Evolutionary conservation across 2,888 invertebrate species (phyloP).

Genomic region (Thymelicus lineola): DNA sequence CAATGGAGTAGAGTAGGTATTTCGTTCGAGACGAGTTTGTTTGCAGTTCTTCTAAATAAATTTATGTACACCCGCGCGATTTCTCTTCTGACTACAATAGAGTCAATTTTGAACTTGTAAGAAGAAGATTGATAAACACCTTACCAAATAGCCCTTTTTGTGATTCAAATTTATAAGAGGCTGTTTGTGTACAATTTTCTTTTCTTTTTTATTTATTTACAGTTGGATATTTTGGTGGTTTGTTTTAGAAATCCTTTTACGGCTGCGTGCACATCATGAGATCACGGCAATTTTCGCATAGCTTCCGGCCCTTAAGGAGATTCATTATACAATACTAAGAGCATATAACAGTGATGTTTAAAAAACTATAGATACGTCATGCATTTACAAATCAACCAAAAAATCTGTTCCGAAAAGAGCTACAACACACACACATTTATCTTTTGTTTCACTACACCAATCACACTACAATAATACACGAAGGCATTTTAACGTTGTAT

Average conservation of each 20-base stretch:
- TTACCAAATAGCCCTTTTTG: conserved; percentile 21
- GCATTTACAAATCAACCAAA: too few relatives aligned
- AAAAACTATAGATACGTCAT: too few relatives aligned
- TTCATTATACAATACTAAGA: too few relatives aligned
- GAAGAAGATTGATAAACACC: conserved; percentile 20
- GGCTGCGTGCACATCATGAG: too few relatives aligned
- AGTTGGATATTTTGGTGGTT: background rate
- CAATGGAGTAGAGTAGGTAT: conserved; percentile 28
- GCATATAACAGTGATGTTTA: too few relatives aligned
- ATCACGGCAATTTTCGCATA: too few relatives aligned
- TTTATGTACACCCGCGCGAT: conserved; percentile 22
- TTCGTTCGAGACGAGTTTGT: conserved; percentile 22
- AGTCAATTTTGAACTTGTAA: conserved; percentile 28
- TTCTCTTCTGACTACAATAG: conserved; percentile 21
- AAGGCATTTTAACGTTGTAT: too few relatives aligned
- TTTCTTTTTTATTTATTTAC: background rate
- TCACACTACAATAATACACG: too few relatives aligned
- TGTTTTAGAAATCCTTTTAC: background rate
- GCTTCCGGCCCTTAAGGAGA: too few relatives aligned
- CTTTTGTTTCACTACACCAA: too few relatives aligned
- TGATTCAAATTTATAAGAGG: conserved; percentile 16
- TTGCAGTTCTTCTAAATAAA: conserved; percentile 36
- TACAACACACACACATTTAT: too few relatives aligned
- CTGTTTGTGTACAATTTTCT: background rate
- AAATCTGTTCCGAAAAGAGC: too few relatives aligned